phyloP scores from a whole-genome alignment of 2,888 invertebrate species.

The Acanthoscelides obtectus region DNA sequence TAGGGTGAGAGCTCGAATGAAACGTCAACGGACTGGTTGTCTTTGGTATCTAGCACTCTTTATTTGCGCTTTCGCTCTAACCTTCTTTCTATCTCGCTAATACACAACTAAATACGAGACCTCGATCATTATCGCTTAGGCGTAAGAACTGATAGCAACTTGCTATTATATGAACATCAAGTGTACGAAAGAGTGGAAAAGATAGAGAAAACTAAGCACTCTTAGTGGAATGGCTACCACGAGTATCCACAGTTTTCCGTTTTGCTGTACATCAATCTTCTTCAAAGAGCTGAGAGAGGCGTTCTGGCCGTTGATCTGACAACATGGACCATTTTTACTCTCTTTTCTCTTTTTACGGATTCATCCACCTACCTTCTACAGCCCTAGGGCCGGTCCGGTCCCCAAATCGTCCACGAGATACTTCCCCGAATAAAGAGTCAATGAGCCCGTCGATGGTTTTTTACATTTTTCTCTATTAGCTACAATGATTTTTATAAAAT shows the following conservation, averaged over 20 bases:
- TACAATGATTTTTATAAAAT: no score
- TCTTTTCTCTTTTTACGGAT: not conserved
- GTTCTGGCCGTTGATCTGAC: not conserved
- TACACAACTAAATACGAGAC: no score
- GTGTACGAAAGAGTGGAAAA: not conserved
- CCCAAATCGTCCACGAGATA: not conserved
- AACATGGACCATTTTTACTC: not conserved
- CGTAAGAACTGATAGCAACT: no score
- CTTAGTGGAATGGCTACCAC: not conserved
- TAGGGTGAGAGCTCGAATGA: no score
- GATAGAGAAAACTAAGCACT: not conserved
- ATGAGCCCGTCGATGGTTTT: not conserved
- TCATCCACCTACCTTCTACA: not conserved
- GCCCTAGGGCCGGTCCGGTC: not conserved
- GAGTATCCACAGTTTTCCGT: not conserved
- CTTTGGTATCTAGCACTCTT: no score
- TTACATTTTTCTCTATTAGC: no score
- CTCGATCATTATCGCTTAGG: no score
- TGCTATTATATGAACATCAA: no score
- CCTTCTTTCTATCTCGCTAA: no score
- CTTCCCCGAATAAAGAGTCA: not conserved
- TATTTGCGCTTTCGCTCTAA: no score
- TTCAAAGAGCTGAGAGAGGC: not conserved
- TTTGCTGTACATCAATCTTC: not conserved
- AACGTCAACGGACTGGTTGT: no score